These are phyloP conservation scores for Trichonephila clavata DNA, from an alignment of 1,140 invertebrate genomes.

Conservation along the genomic window DNA sequence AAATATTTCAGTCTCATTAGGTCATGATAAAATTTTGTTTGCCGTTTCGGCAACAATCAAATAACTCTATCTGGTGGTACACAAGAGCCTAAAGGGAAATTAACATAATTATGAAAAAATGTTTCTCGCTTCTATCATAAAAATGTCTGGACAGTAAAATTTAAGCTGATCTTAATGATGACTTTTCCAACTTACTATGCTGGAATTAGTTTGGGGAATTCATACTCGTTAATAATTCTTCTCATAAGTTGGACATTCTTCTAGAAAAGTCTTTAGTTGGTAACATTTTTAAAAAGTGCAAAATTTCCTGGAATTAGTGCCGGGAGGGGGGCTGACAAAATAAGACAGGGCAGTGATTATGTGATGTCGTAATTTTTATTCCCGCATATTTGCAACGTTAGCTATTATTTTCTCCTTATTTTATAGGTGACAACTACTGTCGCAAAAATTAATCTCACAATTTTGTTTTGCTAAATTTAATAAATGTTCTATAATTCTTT, in stretches of 20 bases:
- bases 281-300: neutral
- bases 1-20: conserved; percentile 62
- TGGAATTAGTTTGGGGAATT: conserved; percentile 47
- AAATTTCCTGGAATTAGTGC: neutral
- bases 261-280: neutral
- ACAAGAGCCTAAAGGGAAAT: conserved; percentile 61
- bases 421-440: too few species aligned
- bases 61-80: conserved; percentile 3
- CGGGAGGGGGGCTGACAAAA: neutral
- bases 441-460: too few species aligned
- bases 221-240: conserved; percentile 56
- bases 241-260: neutral
- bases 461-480: too few species aligned
- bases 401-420: neutral
- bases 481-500: too few species aligned
- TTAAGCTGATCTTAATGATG: conserved; percentile 71
- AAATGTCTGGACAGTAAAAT: conserved; percentile 55
- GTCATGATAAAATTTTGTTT: conserved; percentile 42
- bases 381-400: neutral
- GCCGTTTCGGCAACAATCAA: conserved; percentile 66
- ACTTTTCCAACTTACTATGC: conserved; percentile 14
- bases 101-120: conserved; percentile 67
- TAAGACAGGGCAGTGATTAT: neutral
- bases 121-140: conserved; percentile 25
- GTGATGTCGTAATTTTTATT: neutral